Conservation (phyloP, 1,140 invertebrate genomes). For the Lordiphosa mommai region DNA sequence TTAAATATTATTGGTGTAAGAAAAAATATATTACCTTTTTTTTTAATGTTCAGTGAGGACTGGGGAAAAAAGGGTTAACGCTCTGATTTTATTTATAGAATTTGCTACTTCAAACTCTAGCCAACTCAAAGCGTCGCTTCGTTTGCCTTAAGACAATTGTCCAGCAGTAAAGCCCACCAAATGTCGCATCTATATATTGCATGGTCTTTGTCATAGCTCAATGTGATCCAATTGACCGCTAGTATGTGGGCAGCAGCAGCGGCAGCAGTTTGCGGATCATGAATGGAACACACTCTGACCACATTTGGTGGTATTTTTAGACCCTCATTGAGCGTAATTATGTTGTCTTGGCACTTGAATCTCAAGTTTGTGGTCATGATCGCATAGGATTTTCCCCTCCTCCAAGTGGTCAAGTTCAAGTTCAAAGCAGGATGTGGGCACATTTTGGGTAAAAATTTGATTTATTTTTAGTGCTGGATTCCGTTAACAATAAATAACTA, state of each 20-base stretch:
- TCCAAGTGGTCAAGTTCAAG: constrained; percentile 6
- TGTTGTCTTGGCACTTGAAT: constrained; percentile 47
- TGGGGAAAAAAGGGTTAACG: too few relatives aligned
- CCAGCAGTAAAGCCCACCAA: too few relatives aligned
- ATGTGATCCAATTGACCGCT: background rate
- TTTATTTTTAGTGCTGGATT: constrained; percentile 33
- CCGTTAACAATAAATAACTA: constrained; percentile 63
- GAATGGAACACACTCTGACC: constrained; percentile 47
- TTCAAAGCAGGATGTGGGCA: constrained; percentile 31
- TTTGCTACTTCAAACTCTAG: too few relatives aligned
- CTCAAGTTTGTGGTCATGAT: constrained; percentile 10
- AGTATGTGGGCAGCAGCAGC: background rate
- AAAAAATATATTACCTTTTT: too few relatives aligned
- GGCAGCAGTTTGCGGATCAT: constrained; percentile 3
- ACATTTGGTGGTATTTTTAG: constrained; percentile 34
- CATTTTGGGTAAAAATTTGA: constrained; percentile 25
- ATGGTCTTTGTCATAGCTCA: too few relatives aligned
- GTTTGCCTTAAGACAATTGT: too few relatives aligned
- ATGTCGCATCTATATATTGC: too few relatives aligned
- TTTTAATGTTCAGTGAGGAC: too few relatives aligned
- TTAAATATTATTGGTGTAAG: too few relatives aligned
- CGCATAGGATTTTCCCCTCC: constrained; percentile 39
- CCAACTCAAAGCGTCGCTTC: too few relatives aligned
- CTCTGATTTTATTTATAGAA: too few relatives aligned
- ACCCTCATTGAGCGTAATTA: constrained; percentile 40